Evolutionary conservation across 2,113 vertebrate genomes (phyloP).

Genomic region (Poeciliopsis turrubarensis): DNA sequence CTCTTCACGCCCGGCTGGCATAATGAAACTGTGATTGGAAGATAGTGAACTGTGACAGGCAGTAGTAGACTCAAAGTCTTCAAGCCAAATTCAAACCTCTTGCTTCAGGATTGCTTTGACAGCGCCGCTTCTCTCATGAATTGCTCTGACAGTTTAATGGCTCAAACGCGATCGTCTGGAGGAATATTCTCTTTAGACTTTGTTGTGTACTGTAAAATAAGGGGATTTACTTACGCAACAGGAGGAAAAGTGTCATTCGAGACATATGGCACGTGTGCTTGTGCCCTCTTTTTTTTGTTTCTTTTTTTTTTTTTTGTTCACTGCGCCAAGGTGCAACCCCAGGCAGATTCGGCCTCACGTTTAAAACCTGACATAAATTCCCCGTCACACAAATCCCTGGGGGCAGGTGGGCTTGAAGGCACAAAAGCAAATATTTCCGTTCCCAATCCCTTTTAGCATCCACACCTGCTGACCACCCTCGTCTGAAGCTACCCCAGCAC

Average conservation of each 20-base stretch:
- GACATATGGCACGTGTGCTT: constrained; percentile 37
- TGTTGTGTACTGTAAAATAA: constrained; percentile 35
- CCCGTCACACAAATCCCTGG: constrained; percentile 78
- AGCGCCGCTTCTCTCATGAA: constrained; percentile 49
- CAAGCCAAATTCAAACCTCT: constrained; percentile 58
- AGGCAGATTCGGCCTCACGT: constrained; percentile 52
- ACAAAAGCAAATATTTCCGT: constrained; percentile 86
- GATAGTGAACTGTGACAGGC: constrained; percentile 73
- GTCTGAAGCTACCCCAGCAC: constrained; percentile 67
- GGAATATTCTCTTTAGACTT: constrained; percentile 6
- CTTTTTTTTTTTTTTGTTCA: too few species aligned
- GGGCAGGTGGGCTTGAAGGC: constrained; percentile 75
- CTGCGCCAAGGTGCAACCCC: constrained; percentile 9
- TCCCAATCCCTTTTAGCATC: constrained; percentile 78
- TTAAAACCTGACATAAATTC: constrained; percentile 81
- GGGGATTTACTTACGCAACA: constrained; percentile 19
- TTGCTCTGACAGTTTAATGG: constrained; percentile 63
- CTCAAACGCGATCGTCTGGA: constrained; percentile 61
- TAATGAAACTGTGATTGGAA: constrained; percentile 76
- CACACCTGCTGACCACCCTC: constrained; percentile 65
- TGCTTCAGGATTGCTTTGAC: constrained; percentile 54
- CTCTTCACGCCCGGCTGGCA: constrained; percentile 64
- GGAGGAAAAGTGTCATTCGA: constrained; percentile 10
- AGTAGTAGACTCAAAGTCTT: constrained; percentile 56
- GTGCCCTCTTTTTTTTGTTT: background rate